Evolutionary conservation across 2,888 invertebrate genomes (phyloP).

Genomic region (Toxonevra muliebris): DNA sequence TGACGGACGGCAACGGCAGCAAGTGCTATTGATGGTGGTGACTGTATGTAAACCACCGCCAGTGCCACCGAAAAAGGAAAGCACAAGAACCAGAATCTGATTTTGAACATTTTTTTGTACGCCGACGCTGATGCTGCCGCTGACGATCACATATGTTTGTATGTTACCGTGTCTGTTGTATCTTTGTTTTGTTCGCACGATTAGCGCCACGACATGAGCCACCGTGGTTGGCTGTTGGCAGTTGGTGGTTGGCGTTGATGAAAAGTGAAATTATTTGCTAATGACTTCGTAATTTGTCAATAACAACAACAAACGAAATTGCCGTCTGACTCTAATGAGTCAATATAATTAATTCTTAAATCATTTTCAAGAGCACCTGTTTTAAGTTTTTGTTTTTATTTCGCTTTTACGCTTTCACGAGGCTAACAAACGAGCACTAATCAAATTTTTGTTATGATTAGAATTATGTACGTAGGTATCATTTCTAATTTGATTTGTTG

Average conservation of each 20-base stretch:
- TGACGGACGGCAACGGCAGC: not conserved
- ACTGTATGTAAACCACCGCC: not conserved
- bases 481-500: not conserved
- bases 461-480: not conserved
- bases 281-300: slow-evolving; percentile 39
- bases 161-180: too few relatives aligned
- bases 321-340: too few relatives aligned
- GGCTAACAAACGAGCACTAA: too few relatives aligned
- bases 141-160: too few relatives aligned
- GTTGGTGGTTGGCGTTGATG: slow-evolving; percentile 30
- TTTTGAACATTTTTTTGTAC: not conserved
- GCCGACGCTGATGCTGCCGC: too few relatives aligned
- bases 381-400: too few relatives aligned
- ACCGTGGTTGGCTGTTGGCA: slow-evolving; percentile 6
- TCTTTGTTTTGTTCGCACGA: not conserved
- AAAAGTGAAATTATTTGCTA: slow-evolving; percentile 50
- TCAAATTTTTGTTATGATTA: too few relatives aligned
- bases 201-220: not conserved
- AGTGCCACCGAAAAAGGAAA: slow-evolving; percentile 21
- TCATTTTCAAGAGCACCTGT: too few relatives aligned
- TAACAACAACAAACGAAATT: not conserved
- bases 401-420: too few relatives aligned
- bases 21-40: not conserved
- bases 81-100: not conserved
- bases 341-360: too few relatives aligned